Percentiles rank a stretch among this genome's conserved stretches.
Conservation (phyloP, 2,888 invertebrate species). For the Crematogaster levior region DNA sequence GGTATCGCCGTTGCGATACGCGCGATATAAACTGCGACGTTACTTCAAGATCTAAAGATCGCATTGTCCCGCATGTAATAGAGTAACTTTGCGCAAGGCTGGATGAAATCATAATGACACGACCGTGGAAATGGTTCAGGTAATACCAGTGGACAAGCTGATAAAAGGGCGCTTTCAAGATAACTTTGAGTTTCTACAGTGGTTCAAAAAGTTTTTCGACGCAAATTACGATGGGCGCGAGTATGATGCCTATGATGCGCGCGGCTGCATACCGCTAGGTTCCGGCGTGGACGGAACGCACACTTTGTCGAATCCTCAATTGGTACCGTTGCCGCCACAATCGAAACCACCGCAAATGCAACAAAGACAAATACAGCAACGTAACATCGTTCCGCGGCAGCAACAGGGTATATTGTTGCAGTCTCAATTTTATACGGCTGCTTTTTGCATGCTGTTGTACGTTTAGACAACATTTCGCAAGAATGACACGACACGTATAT, state of each 20-base stretch:
- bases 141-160: slow-evolving; percentile 99
- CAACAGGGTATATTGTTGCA: slow-evolving; percentile 80
- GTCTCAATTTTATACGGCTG: slow-evolving; percentile 31
- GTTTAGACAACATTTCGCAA: slow-evolving; percentile 6
- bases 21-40: neutral
- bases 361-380: slow-evolving; percentile 82
- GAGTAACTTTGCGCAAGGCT: slow-evolving; percentile 10
- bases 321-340: slow-evolving; percentile 86
- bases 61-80: slow-evolving; percentile 30
- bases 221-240: slow-evolving; percentile 99
- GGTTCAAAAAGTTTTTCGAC: slow-evolving; percentile 99
- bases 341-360: slow-evolving; percentile 80
- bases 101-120: slow-evolving; percentile 62
- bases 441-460: slow-evolving; percentile 62
- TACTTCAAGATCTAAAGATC: slow-evolving; percentile 15
- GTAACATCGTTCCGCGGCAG: slow-evolving; percentile 81
- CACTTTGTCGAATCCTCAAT: slow-evolving; percentile 84
- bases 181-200: slow-evolving; percentile 99
- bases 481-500: neutral
- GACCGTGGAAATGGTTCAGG: slow-evolving; percentile 88
- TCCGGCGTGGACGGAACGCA: slow-evolving; percentile 87
- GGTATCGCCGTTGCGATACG: neutral
- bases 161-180: slow-evolving; percentile 99
- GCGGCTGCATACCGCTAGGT: slow-evolving; percentile 94
- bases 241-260: slow-evolving; percentile 96